These are phyloP conservation scores for Bellardia pandia DNA, from an alignment of 2,888 invertebrate genomes.

Conservation along the genomic window DNA sequence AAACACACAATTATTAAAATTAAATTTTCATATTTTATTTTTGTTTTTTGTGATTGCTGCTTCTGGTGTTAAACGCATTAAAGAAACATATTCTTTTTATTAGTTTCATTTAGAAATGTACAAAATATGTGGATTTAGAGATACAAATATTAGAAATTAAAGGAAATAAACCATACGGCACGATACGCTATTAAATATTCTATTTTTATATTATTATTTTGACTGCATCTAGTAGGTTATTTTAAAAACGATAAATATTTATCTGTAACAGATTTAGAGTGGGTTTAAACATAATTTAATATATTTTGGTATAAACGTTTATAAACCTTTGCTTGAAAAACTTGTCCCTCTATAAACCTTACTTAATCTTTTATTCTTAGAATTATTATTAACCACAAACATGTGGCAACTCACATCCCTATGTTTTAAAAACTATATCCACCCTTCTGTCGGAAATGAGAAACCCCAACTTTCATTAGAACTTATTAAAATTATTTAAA, in stretches of 20 bases:
- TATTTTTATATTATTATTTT: background rate
- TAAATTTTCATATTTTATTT: constrained; percentile 23
- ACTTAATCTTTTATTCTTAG: too few species aligned
- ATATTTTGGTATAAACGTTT: too few species aligned
- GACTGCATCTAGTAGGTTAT: background rate
- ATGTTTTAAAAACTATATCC: background rate
- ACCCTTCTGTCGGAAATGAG: constrained; percentile 7
- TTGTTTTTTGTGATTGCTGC: background rate
- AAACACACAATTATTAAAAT: constrained; percentile 36
- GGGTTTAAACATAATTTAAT: too few species aligned
- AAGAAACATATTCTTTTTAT: constrained; percentile 2
- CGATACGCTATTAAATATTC: background rate
- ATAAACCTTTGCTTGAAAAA: too few species aligned
- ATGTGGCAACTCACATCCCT: too few species aligned
- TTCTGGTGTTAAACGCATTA: background rate
- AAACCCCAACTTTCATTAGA: constrained; percentile 30
- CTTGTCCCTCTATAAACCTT: too few species aligned
- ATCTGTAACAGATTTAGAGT: too few species aligned
- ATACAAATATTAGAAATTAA: background rate
- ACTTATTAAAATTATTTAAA: constrained; percentile 54
- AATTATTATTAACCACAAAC: too few species aligned
- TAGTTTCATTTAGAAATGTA: background rate
- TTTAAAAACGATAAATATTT: too few species aligned
- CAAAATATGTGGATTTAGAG: background rate
- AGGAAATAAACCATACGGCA: background rate